Evolutionary conservation across 2,888 invertebrate species (phyloP), one percentile per base, ranked within the genome.

Genomic region (Xestobium rufovillosum): DNA sequence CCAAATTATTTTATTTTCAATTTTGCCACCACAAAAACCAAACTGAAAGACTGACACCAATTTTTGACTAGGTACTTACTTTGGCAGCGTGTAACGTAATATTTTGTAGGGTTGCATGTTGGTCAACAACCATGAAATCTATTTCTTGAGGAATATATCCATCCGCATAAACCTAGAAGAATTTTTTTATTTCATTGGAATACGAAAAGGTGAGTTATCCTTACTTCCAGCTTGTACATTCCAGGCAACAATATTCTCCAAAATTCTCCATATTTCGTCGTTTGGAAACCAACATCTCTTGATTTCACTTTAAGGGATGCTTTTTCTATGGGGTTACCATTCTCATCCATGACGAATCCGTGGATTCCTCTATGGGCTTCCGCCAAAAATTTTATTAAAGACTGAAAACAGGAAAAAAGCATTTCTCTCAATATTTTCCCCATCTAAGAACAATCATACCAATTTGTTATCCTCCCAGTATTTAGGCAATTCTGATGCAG

Each of bases 171-270:
- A 87, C 83, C 88, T 89, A 56, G 3, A 55, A 47, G 11, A 39
- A 37, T 17, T 8, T 14, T 14, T 25, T 32, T 26, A 3, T 6
- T 8, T 8, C 23, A 8, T 27, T 12, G n/a, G n/a, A 29, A 10
- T 8, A 31, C 10, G 10, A 31, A 31, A 31, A 14, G 8, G 4
- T 6, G 4, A 31, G 30, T 14, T 16, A 3, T 8, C 14, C 39
- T 58, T 63, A 90, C 91, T 72, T 88, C 83, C 9, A 92, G 67
- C 52, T 79, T 80, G 65, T 94, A 94, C 34, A 76, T 71, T 47
- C 92, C 92, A 1, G 94, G 92, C 42, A 92, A 66, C 13, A 95
- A 67, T 42, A 95, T 80, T 55, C 91, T 78, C 92, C 91, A 95
- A 69, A 86, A 95, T 65, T 95, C 94, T n/a, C 94, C 94, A 60